A percentile compares a stretch with the other conserved stretches of the same genome.
Conservation (phyloP, 1,140 invertebrate species). For the Varroa destructor region DNA sequence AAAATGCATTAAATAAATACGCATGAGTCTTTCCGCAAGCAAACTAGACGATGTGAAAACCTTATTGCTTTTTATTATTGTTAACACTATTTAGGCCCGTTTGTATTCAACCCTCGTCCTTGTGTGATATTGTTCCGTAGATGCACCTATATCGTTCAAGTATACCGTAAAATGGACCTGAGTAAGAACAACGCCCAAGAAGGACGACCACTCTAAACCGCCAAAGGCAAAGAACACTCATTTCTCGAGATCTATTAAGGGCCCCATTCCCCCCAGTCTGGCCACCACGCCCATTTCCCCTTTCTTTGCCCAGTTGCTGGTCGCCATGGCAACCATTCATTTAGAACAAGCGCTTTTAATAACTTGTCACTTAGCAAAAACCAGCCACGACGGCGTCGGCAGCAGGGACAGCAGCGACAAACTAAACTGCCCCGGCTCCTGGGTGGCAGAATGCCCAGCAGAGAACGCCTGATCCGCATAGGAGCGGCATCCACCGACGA, state of each 20-base stretch:
- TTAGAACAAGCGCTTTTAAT: constrained; percentile 29
- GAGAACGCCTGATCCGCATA: too few relatives aligned
- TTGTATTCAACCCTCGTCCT: too few relatives aligned
- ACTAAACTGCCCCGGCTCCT: not conserved
- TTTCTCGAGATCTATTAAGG: constrained; percentile 28
- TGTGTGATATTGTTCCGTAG: too few relatives aligned
- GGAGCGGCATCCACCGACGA: too few relatives aligned
- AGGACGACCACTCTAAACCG: not conserved
- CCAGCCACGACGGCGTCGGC: not conserved
- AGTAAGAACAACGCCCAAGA: not conserved
- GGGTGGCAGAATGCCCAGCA: too few relatives aligned
- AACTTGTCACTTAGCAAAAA: constrained; percentile 29
- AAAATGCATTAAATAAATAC: too few relatives aligned
- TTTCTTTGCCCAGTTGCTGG: constrained; percentile 4
- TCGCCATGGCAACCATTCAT: constrained; percentile 28
- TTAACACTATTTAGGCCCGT: too few relatives aligned
- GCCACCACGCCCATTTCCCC: not conserved
- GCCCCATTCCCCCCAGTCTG: not conserved
- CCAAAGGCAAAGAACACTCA: constrained; percentile 27
- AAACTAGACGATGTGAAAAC: too few relatives aligned
- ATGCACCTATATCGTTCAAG: not conserved
- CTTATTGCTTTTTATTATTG: too few relatives aligned
- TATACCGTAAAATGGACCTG: not conserved
- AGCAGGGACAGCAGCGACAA: not conserved
- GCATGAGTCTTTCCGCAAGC: too few relatives aligned